phyloP scores from a whole-genome alignment of 1,140 invertebrate species.

The Dinoponera quadriceps region DNA sequence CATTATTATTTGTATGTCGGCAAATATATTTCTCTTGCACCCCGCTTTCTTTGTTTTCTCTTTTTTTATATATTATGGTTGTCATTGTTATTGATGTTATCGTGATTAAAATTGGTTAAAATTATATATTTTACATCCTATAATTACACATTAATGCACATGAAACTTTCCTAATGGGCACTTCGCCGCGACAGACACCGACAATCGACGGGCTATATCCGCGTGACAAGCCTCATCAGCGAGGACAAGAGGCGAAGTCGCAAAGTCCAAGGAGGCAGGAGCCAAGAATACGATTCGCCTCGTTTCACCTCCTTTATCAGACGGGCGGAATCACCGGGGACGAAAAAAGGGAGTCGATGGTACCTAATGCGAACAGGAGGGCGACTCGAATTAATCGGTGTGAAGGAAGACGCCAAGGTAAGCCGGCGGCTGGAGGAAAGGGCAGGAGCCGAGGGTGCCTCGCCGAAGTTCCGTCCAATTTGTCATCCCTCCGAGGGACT shows the following conservation, averaged over 20 bases:
- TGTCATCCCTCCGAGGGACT: slow-evolving; percentile 70
- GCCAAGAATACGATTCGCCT: slow-evolving; percentile 38
- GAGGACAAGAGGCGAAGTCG: neutral
- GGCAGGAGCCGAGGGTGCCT: slow-evolving; percentile 22
- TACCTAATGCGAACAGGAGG: slow-evolving; percentile 55
- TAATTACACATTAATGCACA: too few species aligned
- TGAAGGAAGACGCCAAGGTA: neutral
- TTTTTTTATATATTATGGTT: too few species aligned
- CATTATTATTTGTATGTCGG: too few species aligned
- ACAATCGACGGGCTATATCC: neutral
- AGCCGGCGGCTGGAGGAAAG: neutral
- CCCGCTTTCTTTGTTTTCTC: too few species aligned
- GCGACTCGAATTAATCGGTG: slow-evolving; percentile 68
- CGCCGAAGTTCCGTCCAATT: slow-evolving; percentile 68
- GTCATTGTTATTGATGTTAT: too few species aligned
- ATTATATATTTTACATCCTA: too few species aligned
- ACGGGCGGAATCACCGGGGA: neutral
- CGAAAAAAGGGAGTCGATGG: neutral
- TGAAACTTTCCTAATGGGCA: too few species aligned
- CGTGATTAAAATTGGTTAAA: too few species aligned
- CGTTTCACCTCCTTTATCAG: slow-evolving; percentile 23
- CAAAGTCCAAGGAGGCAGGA: neutral
- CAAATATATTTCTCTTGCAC: too few species aligned
- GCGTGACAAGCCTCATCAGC: neutral
- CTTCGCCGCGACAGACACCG: too few species aligned